phyloP scores from a whole-genome alignment of 2,797 vertebrate genomes.

The Anguilla anguilla region DNA sequence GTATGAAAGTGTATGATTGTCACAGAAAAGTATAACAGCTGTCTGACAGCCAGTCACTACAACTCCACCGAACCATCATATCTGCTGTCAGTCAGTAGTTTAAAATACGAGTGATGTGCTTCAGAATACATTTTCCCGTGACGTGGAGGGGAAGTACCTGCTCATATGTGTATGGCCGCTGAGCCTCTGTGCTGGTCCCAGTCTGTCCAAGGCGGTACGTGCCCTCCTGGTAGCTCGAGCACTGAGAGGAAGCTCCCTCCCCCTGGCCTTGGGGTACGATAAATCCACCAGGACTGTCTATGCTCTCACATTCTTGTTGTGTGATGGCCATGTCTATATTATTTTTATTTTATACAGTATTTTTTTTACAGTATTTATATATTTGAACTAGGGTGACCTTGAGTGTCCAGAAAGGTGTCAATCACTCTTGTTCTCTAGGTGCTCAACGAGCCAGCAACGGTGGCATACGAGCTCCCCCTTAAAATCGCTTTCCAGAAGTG shows the following conservation, averaged over 20 bases:
- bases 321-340: too few relatives aligned
- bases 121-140: conserved; percentile 69
- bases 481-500: too few relatives aligned
- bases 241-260: conserved; percentile 87
- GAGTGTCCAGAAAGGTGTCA: too few relatives aligned
- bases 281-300: background rate
- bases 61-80: background rate
- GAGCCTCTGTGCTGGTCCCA: conserved; percentile 81
- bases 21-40: conserved; percentile 62
- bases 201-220: conserved; percentile 87
- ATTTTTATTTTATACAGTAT: too few relatives aligned
- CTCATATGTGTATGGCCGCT: conserved; percentile 89
- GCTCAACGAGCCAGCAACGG: too few relatives aligned
- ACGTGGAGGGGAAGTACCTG: conserved; percentile 82
- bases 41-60: conserved; percentile 64
- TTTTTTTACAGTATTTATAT: too few relatives aligned
- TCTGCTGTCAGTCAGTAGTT: too few relatives aligned
- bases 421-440: too few relatives aligned
- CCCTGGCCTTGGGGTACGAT: conserved; percentile 63
- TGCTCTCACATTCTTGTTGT: too few relatives aligned
- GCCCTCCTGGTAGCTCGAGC: conserved; percentile 90
- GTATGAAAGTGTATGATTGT: conserved; percentile 64
- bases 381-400: too few relatives aligned
- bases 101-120: too few relatives aligned
- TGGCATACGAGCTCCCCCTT: too few relatives aligned